phyloP scores from a whole-genome alignment of 2,888 invertebrate species.

The Dynastes grantii region DNA sequence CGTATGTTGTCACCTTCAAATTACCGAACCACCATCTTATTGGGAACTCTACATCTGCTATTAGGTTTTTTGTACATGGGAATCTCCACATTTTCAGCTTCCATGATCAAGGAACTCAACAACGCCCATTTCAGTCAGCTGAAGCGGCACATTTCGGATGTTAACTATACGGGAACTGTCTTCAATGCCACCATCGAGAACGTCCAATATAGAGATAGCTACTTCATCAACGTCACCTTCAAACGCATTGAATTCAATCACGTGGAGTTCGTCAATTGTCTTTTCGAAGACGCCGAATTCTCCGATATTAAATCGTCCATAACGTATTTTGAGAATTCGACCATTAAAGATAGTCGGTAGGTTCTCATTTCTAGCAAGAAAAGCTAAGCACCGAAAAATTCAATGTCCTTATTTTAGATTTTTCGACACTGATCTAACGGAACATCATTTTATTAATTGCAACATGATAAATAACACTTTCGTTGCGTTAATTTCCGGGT shows the following conservation, averaged over 20 bases:
- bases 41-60: constrained; percentile 75
- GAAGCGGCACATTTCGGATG: constrained; percentile 61
- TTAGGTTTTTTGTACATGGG: constrained; percentile 72
- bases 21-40: constrained; percentile 75
- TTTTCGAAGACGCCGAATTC: constrained; percentile 80
- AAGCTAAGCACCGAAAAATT: neutral
- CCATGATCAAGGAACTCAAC: constrained; percentile 71
- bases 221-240: constrained; percentile 79
- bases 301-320: constrained; percentile 82
- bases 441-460: constrained; percentile 76
- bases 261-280: constrained; percentile 81
- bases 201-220: constrained; percentile 74
- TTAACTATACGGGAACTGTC: constrained; percentile 63
- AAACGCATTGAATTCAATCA: constrained; percentile 81
- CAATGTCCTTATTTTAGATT: constrained; percentile 72
- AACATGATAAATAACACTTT: constrained; percentile 74
- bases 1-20: constrained; percentile 79
- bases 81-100: constrained; percentile 73
- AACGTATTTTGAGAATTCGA: constrained; percentile 77
- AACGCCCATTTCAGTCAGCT: constrained; percentile 64
- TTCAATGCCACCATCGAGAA: constrained; percentile 80
- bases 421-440: constrained; percentile 79
- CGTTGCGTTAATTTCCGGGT: constrained; percentile 67
- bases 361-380: neutral
- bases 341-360: constrained; percentile 78